Evolutionary conservation across 2,888 invertebrate genomes (phyloP).

Genomic region (Craniophora ligustri): DNA sequence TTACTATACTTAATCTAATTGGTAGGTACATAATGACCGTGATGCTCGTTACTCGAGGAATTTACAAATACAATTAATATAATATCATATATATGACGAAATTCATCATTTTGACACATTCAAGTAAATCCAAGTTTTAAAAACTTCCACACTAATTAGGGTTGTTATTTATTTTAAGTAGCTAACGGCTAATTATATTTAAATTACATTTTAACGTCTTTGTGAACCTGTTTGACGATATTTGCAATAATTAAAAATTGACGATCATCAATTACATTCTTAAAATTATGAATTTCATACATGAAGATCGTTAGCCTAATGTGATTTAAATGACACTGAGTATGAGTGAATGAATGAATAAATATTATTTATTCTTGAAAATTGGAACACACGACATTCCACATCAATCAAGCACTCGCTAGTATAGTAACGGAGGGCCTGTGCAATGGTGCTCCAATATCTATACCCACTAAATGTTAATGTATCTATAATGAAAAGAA

Average conservation of each 20-base stretch:
- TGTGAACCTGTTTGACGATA: slow-evolving; percentile 62
- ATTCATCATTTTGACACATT: slow-evolving; percentile 68
- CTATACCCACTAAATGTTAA: slow-evolving; percentile 68
- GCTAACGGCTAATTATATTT: slow-evolving; percentile 65
- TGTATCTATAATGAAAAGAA: slow-evolving; percentile 65
- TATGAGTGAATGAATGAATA: slow-evolving; percentile 53
- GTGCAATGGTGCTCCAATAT: slow-evolving; percentile 30
- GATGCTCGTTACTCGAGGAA: slow-evolving; percentile 70
- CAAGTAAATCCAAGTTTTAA: slow-evolving; percentile 65
- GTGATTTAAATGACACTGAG: slow-evolving; percentile 53
- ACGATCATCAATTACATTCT: slow-evolving; percentile 63
- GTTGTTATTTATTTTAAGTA: slow-evolving; percentile 61
- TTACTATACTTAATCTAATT: slow-evolving; percentile 76
- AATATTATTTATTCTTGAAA: slow-evolving; percentile 56
- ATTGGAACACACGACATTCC: slow-evolving; percentile 44
- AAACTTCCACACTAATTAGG: slow-evolving; percentile 58
- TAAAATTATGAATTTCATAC: slow-evolving; percentile 53
- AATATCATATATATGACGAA: slow-evolving; percentile 62
- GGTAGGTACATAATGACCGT: slow-evolving; percentile 75
- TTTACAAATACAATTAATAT: slow-evolving; percentile 76
- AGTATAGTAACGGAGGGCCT: slow-evolving; percentile 12
- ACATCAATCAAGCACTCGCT: slow-evolving; percentile 32
- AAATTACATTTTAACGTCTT: slow-evolving; percentile 63
- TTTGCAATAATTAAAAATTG: slow-evolving; percentile 71
- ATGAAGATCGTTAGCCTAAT: slow-evolving; percentile 56